Base-by-base conservation (phyloP, 2,113 vertebrate species). In the Tyto alba region DNA sequence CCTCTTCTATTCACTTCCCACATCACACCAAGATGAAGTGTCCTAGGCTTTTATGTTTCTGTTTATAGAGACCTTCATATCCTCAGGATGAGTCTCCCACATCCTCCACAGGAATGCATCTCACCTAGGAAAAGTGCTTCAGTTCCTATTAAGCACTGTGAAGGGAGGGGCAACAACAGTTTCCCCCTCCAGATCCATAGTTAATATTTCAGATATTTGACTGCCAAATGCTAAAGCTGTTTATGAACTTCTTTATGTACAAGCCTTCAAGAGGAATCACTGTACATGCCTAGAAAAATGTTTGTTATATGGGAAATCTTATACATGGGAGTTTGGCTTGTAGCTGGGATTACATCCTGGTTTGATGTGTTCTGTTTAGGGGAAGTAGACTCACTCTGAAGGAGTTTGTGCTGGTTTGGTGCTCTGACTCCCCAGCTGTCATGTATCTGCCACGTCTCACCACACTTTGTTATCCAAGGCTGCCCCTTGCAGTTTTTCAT, bases 351-450 rank as follows among this genome's bases (percentile, higher is more conserved):
- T 57, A 23, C 26, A 60, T 32, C 6, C 13, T 63, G 11, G 7
- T 86, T 57, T 41, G 34, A 32, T 1, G 4, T 29, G 6, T 6
- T 55, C 30, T 60, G 1, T 53, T 91, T 40, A 60, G 48, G n/a
- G 13, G 9, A 87, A 69, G 40, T 4, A 26, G 60, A 13, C 16
- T 53, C 36, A 11, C 18, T 18, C 13, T 29, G 25, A 71, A 45
- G 25, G 10, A 9, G 8, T 92, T 81, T 55, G 7, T 40, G 53
- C 18, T 45, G 10, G 3, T 53, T 60, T 1, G 1, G 6, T 0
- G 0, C 7, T 62, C 74, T 79, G 53, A 66, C 21, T 75, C 45
- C 34, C 36, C 12, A 7, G 32, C 2, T 13, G 29, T 12, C 34
- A 10, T 5, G 9, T 29, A 15, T 15, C 30, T 83, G 32, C 56